Conservation (phyloP, 2,888 invertebrate genomes). For the Altica lythri region DNA sequence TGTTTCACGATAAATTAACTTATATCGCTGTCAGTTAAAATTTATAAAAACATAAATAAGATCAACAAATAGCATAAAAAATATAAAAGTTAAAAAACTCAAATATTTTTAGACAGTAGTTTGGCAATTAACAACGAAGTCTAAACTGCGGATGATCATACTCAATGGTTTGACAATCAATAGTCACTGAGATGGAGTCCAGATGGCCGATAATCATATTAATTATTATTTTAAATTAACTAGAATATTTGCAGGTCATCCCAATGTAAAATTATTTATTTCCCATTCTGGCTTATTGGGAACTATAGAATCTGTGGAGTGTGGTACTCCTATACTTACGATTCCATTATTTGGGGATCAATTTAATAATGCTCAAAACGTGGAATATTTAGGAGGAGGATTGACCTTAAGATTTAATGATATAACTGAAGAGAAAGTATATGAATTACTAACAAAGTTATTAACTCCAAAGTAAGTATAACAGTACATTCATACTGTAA, state of each 20-base stretch:
- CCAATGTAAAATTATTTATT: slow-evolving; percentile 69
- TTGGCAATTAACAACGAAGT: too few species aligned
- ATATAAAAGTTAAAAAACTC: too few species aligned
- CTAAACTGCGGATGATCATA: too few species aligned
- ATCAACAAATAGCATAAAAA: too few species aligned
- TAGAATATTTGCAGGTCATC: slow-evolving; percentile 59
- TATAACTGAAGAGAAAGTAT: slow-evolving; percentile 61
- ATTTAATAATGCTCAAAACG: slow-evolving; percentile 66
- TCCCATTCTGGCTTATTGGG: slow-evolving; percentile 72
- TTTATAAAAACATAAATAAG: too few species aligned
- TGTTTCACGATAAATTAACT: too few species aligned
- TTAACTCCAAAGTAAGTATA: slow-evolving; percentile 62
- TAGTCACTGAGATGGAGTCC: too few species aligned
- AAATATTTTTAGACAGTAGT: too few species aligned
- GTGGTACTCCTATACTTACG: slow-evolving; percentile 68
- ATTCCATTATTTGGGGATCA: slow-evolving; percentile 75
- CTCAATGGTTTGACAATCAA: too few species aligned
- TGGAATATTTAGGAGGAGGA: slow-evolving; percentile 66
- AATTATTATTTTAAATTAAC: background rate
- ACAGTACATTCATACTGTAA: background rate
- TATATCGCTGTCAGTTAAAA: too few species aligned
- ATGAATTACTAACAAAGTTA: slow-evolving; percentile 62
- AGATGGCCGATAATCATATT: too few species aligned
- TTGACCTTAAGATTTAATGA: slow-evolving; percentile 62
- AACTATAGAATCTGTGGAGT: slow-evolving; percentile 69